These are phyloP conservation scores for Anarrhichthys ocellatus DNA, from an alignment of 2,113 vertebrate genomes.

Conservation along the genomic window DNA sequence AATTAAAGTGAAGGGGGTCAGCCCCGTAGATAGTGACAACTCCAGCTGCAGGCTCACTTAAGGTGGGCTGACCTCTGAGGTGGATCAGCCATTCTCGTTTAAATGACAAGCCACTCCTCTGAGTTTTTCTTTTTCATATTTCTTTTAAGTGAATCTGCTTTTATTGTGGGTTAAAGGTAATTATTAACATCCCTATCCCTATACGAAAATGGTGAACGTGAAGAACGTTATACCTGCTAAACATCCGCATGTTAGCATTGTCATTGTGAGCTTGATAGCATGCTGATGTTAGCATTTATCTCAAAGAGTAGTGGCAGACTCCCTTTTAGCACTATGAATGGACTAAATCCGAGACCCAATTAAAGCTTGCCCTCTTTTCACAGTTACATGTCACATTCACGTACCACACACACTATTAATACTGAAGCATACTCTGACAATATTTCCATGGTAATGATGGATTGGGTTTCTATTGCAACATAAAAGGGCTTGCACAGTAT, in stretches of 20 bases:
- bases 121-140: too few relatives aligned
- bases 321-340: constrained; percentile 18
- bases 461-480: constrained; percentile 19
- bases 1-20: too few relatives aligned
- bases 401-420: constrained; percentile 2
- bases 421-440: constrained; percentile 1
- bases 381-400: constrained; percentile 23
- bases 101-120: too few relatives aligned
- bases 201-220: not conserved
- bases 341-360: constrained; percentile 34
- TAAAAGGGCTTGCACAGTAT: not conserved
- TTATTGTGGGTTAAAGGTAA: not conserved
- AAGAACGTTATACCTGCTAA: constrained; percentile 6
- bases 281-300: constrained; percentile 2
- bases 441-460: not conserved
- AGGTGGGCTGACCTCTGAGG: too few relatives aligned
- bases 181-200: not conserved
- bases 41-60: too few relatives aligned
- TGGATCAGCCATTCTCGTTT: not conserved
- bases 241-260: not conserved
- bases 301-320: constrained; percentile 11
- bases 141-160: not conserved
- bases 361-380: constrained; percentile 47
- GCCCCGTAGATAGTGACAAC: too few relatives aligned
- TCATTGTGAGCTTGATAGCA: constrained; percentile 5